Conservation (phyloP, 2,888 invertebrate species). For the Proisotoma minuta region DNA sequence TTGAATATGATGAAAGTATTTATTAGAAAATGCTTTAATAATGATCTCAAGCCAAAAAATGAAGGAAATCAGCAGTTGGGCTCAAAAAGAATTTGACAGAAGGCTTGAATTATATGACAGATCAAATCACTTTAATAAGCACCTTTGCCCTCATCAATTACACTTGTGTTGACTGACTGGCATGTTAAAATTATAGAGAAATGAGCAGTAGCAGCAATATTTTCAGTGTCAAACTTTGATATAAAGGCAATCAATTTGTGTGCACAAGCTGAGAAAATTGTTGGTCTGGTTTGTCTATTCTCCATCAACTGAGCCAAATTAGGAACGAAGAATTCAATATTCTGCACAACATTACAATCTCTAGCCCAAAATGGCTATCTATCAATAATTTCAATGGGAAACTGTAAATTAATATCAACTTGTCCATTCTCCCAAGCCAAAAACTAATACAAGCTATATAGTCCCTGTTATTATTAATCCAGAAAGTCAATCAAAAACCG, state of each 20-base stretch:
- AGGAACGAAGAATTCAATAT: background rate
- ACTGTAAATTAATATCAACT: too few relatives aligned
- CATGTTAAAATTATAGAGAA: background rate
- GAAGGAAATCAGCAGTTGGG: background rate
- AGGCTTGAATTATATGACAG: background rate
- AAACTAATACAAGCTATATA: too few relatives aligned
- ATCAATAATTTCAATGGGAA: conserved; percentile 1
- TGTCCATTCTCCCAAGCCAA: too few relatives aligned
- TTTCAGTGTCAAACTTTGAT: conserved; percentile 3
- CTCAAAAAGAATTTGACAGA: background rate
- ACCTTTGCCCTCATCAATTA: background rate
- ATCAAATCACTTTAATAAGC: conserved; percentile 1
- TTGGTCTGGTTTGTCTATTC: background rate
- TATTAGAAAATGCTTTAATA: too few relatives aligned
- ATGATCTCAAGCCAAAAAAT: conserved; percentile 1
- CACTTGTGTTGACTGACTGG: background rate
- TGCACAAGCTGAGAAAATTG: background rate
- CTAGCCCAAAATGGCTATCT: background rate
- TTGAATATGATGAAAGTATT: too few relatives aligned
- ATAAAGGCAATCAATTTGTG: background rate
- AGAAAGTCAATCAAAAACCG: too few relatives aligned
- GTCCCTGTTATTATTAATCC: too few relatives aligned
- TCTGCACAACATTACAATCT: background rate
- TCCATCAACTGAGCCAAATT: background rate
- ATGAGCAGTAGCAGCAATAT: background rate